Conservation (phyloP, 2,113 vertebrate genomes). For the Fregetta grallaria region DNA sequence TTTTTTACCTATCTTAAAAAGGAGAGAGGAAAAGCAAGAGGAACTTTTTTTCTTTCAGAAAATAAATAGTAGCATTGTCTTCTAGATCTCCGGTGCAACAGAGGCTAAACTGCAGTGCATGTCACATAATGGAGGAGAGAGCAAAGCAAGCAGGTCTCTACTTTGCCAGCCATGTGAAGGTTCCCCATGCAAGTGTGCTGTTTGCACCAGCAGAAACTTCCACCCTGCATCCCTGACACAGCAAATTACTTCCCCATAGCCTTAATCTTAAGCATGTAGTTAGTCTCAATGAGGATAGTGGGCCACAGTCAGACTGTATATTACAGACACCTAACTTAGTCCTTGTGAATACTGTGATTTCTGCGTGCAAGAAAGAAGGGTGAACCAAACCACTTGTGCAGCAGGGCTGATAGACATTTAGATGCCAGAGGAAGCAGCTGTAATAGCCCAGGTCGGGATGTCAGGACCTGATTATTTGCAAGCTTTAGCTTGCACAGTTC, state of each 20-base stretch:
- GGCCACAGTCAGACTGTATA: too few species aligned
- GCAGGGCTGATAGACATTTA: not conserved
- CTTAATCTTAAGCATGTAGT: not conserved
- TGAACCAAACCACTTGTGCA: not conserved
- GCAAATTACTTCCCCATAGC: not conserved
- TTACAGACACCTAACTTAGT: not conserved
- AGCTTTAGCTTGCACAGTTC: not conserved
- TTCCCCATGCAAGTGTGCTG: accelerated
- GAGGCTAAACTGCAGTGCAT: not conserved
- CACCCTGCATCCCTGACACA: not conserved
- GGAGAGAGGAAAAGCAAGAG: not conserved
- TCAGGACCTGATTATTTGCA: not conserved
- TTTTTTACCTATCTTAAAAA: not conserved
- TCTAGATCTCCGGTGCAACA: not conserved
- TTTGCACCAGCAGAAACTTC: not conserved
- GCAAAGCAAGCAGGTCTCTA: not conserved
- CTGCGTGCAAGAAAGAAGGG: accelerated
- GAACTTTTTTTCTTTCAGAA: not conserved
- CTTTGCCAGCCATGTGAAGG: accelerated
- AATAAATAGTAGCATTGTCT: not conserved
- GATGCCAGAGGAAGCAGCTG: not conserved
- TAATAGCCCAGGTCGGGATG: not conserved
- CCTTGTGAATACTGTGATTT: not conserved
- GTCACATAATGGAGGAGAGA: accelerated
- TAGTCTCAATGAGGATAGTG: not conserved